Conservation (phyloP, 2,797 vertebrate genomes). For the Malacoctenus gilli region DNA sequence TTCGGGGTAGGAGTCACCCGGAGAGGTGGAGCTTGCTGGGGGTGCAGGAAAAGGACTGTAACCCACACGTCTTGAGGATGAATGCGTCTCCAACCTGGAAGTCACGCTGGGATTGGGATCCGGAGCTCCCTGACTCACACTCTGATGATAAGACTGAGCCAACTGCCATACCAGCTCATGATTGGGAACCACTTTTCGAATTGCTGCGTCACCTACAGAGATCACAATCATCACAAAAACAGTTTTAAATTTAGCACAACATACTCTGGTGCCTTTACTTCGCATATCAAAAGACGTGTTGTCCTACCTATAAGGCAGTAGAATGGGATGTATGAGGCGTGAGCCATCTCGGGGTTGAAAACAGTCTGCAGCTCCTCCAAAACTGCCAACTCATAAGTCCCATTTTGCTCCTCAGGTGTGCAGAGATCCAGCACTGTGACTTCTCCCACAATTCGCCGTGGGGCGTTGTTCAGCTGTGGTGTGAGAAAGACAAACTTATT, state of each 20-base stretch:
- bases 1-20: conserved; percentile 74
- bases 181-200: conserved; percentile 89
- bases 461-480: conserved; percentile 74
- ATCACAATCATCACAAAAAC: conserved; percentile 6
- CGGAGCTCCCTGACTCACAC: conserved; percentile 75
- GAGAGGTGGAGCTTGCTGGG: conserved; percentile 56
- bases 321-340: conserved; percentile 94
- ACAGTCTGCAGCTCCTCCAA: conserved; percentile 92
- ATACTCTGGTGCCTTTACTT: background rate
- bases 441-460: conserved; percentile 81
- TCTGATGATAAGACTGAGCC: conserved; percentile 88
- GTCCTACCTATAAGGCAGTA: conserved; percentile 92
- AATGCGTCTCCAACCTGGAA: conserved; percentile 64
- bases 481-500: conserved; percentile 12
- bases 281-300: background rate
- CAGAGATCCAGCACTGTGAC: conserved; percentile 81
- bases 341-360: conserved; percentile 95
- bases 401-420: conserved; percentile 77
- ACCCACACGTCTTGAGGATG: conserved; percentile 53
- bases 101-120: conserved; percentile 45
- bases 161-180: conserved; percentile 89
- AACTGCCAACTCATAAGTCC: conserved; percentile 83
- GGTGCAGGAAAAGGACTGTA: conserved; percentile 74
- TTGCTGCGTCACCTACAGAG: conserved; percentile 85
- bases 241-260: too few relatives aligned